Evolutionary conservation across 1,140 invertebrate species (phyloP).

Genomic region (Ceratoteleas bidentatus): DNA sequence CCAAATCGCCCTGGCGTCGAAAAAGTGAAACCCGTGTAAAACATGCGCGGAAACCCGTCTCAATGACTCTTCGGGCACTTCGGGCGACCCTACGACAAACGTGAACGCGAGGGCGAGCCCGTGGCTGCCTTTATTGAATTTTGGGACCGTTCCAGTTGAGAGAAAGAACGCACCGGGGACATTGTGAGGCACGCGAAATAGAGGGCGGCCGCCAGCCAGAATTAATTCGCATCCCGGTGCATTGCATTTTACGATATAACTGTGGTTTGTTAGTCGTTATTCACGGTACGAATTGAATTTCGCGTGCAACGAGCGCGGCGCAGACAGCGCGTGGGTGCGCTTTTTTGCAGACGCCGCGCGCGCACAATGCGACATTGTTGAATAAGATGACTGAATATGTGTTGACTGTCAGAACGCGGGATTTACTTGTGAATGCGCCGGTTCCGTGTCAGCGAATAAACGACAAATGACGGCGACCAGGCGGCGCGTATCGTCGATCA

Average conservation of each 20-base stretch:
- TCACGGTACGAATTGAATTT: constrained; percentile 79
- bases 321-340: constrained; percentile 57
- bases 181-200: constrained; percentile 56
- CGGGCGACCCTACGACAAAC: constrained; percentile 43
- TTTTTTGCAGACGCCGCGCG: constrained; percentile 59
- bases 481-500: constrained; percentile 16
- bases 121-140: constrained; percentile 80
- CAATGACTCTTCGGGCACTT: constrained; percentile 49
- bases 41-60: constrained; percentile 25
- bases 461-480: constrained; percentile 48
- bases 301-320: constrained; percentile 53
- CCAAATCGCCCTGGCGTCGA: not conserved
- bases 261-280: constrained; percentile 82
- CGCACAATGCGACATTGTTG: constrained; percentile 71
- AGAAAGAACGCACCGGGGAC: constrained; percentile 56
- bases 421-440: constrained; percentile 64
- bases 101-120: constrained; percentile 70
- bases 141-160: constrained; percentile 78
- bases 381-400: constrained; percentile 68
- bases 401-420: constrained; percentile 60
- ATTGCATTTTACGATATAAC: constrained; percentile 82
- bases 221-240: constrained; percentile 81
- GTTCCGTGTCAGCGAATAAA: constrained; percentile 48
- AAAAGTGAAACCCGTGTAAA: constrained; percentile 21
- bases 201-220: constrained; percentile 75